Evolutionary conservation across 2,113 vertebrate species (phyloP).

Genomic region (Hemibagrus wyckioides): DNA sequence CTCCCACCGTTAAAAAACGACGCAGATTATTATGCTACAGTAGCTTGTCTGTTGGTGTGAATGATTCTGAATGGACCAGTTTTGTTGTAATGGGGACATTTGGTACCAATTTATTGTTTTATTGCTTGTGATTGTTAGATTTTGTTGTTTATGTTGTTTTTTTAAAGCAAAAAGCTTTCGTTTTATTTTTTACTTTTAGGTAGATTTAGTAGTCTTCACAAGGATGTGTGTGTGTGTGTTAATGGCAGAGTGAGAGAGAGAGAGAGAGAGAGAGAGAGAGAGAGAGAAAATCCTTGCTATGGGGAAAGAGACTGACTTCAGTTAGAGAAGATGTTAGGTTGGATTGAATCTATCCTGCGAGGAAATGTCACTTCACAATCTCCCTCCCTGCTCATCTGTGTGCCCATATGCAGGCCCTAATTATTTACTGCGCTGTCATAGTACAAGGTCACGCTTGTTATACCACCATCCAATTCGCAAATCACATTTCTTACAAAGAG

Average conservation of each 20-base stretch:
- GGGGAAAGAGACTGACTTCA: conserved; percentile 16
- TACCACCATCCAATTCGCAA: conserved; percentile 64
- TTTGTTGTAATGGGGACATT: not conserved
- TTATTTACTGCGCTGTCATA: conserved; percentile 64
- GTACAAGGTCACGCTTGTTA: conserved; percentile 71
- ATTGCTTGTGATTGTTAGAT: not conserved
- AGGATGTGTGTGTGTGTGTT: conserved; percentile 9
- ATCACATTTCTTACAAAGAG: conserved; percentile 69
- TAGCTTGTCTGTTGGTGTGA: not conserved
- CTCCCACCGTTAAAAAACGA: not conserved
- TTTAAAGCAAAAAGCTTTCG: not conserved
- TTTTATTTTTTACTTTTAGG: no score
- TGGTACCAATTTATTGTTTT: not conserved
- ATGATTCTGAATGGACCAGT: not conserved
- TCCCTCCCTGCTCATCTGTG: not conserved
- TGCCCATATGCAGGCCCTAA: conserved; percentile 65
- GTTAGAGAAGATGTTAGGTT: conserved; percentile 22
- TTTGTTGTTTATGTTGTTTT: no score
- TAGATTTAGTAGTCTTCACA: no score
- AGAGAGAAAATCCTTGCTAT: conserved; percentile 19
- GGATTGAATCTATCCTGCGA: conserved; percentile 40
- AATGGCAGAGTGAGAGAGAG: not conserved
- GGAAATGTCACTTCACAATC: conserved; percentile 28
- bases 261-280: not conserved
- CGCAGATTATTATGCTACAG: not conserved